These are phyloP conservation scores for Drosophila orosa DNA, from an alignment of 1,140 invertebrate species.

Conservation along the genomic window DNA sequence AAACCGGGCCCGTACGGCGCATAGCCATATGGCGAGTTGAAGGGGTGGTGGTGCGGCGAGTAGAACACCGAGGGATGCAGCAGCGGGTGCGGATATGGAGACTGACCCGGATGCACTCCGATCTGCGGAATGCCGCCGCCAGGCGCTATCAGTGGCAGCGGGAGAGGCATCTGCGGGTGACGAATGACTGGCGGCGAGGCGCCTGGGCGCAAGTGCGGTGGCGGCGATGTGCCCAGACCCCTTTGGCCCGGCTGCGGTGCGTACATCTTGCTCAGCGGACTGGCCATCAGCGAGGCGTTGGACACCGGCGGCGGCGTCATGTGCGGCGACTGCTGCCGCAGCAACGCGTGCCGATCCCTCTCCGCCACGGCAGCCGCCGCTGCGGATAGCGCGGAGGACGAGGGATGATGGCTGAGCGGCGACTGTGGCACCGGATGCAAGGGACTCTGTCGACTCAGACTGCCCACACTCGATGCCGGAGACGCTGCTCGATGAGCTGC, in stretches of 20 bases:
- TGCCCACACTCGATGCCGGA: constrained; percentile 76
- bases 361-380: constrained; percentile 80
- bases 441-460: constrained; percentile 80
- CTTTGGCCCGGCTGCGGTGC: constrained; percentile 77
- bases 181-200: constrained; percentile 84
- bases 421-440: constrained; percentile 81
- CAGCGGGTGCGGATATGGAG: constrained; percentile 82
- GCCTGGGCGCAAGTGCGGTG: constrained; percentile 81
- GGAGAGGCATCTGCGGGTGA: constrained; percentile 83
- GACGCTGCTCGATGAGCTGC: constrained; percentile 79
- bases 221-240: constrained; percentile 82
- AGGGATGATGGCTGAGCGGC: constrained; percentile 79
- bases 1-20: constrained; percentile 82
- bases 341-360: constrained; percentile 81
- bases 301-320: constrained; percentile 84
- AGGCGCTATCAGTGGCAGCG: constrained; percentile 77
- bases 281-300: constrained; percentile 83
- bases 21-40: constrained; percentile 83
- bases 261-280: constrained; percentile 84
- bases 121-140: constrained; percentile 80
- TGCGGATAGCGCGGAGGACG: constrained; percentile 76
- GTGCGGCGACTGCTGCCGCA: constrained; percentile 84
- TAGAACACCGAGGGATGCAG: constrained; percentile 84
- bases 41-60: constrained; percentile 82
- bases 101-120: constrained; percentile 82